Conservation (phyloP, 2,888 invertebrate genomes). For the Melanophora roralis region DNA sequence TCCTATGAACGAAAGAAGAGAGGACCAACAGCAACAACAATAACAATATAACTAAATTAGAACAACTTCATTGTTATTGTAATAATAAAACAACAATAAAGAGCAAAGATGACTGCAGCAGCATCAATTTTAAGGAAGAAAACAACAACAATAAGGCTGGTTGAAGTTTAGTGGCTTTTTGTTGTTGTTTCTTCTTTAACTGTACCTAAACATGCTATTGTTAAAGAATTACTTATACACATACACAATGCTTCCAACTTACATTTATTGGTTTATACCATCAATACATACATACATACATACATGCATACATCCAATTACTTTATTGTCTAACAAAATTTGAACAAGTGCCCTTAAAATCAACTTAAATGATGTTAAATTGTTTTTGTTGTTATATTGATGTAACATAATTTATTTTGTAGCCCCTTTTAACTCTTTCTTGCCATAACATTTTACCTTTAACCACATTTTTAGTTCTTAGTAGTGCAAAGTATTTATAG, state of each 20-base stretch:
- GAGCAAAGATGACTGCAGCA: not conserved
- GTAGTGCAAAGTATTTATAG: not conserved
- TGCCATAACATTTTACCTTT: not conserved
- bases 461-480: not conserved
- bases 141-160: conserved; percentile 51
- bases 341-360: conserved; percentile 51
- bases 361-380: conserved; percentile 56
- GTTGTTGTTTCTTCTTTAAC: conserved; percentile 16
- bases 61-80: conserved; percentile 22
- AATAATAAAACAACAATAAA: conserved; percentile 12
- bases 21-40: conserved; percentile 9
- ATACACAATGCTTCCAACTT: not conserved
- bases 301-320: conserved; percentile 22
- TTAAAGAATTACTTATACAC: not conserved
- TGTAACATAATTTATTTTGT: conserved; percentile 11
- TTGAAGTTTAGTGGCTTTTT: conserved; percentile 24
- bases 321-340: conserved; percentile 50
- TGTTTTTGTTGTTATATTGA: conserved; percentile 22
- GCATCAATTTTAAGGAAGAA: conserved; percentile 40
- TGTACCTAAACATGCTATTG: not conserved
- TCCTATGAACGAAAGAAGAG: conserved; percentile 19
- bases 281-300: not conserved
- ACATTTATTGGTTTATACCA: not conserved
- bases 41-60: conserved; percentile 26
- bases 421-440: not conserved